Evolutionary conservation across 2,797 vertebrate genomes (phyloP).

Genomic region (Sebastes itinus): DNA sequence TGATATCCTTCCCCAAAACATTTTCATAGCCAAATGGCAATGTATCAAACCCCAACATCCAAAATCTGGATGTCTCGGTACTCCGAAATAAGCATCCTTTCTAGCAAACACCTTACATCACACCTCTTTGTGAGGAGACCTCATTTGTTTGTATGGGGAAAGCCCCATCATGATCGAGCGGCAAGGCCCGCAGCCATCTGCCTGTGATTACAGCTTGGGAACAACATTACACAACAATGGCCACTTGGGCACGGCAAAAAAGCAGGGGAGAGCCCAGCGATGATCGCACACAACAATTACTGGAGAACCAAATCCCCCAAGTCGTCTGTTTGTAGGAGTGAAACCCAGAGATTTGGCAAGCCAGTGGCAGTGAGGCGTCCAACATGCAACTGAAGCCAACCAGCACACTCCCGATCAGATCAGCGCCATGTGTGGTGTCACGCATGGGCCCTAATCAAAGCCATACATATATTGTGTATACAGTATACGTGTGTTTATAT

Average conservation of each 20-base stretch:
- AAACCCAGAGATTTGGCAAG: constrained; percentile 72
- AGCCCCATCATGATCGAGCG: constrained; percentile 51
- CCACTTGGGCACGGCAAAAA: constrained; percentile 62
- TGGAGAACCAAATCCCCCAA: constrained; percentile 67
- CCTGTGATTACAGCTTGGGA: constrained; percentile 73
- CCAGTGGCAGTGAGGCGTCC: constrained; percentile 50
- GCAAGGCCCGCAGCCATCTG: constrained; percentile 67
- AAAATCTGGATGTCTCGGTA: constrained; percentile 7
- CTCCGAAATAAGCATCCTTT: constrained; percentile 13
- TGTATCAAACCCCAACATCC: constrained; percentile 4
- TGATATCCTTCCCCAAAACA: neutral
- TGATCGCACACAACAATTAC: constrained; percentile 73
- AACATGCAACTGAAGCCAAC: constrained; percentile 54
- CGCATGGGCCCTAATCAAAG: constrained; percentile 64
- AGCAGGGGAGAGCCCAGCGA: constrained; percentile 67
- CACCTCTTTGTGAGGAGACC: constrained; percentile 39
- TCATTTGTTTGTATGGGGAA: constrained; percentile 59
- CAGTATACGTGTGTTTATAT: neutral
- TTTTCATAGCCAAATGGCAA: constrained; percentile 8
- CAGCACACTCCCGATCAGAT: constrained; percentile 75
- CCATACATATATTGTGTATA: constrained; percentile 32
- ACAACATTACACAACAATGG: constrained; percentile 70
- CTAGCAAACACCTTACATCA: constrained; percentile 59
- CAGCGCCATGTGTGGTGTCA: constrained; percentile 72
- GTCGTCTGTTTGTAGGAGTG: constrained; percentile 65